phyloP scores from a whole-genome alignment of 2,888 invertebrate genomes.

The Drosophila testacea region DNA sequence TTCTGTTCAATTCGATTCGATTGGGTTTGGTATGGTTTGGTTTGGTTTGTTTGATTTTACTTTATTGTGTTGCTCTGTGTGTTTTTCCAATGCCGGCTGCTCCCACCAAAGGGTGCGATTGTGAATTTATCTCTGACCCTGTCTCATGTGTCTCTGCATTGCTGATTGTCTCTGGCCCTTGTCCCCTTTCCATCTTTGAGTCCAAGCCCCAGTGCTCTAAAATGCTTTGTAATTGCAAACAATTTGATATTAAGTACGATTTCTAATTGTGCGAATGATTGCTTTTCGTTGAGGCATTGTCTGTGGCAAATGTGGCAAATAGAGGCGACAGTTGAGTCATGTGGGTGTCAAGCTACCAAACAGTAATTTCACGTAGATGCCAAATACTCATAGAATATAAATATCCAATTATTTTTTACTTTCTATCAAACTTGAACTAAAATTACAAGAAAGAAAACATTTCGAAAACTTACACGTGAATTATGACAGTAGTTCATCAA shows the following conservation, averaged over 20 bases:
- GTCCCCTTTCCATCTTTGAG: not conserved
- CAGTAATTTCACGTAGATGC: too few relatives aligned
- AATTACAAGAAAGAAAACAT: too few relatives aligned
- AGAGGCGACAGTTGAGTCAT: slow-evolving; percentile 11
- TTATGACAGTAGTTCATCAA: too few relatives aligned
- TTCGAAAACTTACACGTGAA: too few relatives aligned
- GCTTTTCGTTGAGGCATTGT: slow-evolving; percentile 54
- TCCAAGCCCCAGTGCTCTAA: slow-evolving; percentile 38
- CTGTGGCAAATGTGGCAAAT: slow-evolving; percentile 15
- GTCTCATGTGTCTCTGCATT: slow-evolving; percentile 52
- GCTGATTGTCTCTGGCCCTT: slow-evolving; percentile 11
- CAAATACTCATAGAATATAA: too few relatives aligned
- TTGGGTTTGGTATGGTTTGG: slow-evolving; percentile 35
- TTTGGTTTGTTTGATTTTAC: slow-evolving; percentile 56
- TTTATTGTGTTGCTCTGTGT: slow-evolving; percentile 55
- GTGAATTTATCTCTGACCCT: slow-evolving; percentile 50
- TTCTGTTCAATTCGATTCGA: slow-evolving; percentile 16
- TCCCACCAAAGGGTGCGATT: slow-evolving; percentile 50
- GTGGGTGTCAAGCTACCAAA: not conserved
- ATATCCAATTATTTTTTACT: too few relatives aligned
- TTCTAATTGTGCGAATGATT: slow-evolving; percentile 78
- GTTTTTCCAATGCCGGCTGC: slow-evolving; percentile 40
- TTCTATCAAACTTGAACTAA: too few relatives aligned
- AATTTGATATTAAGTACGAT: slow-evolving; percentile 78
- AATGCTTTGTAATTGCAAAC: slow-evolving; percentile 77